Evolutionary conservation across 2,888 invertebrate species (phyloP), one percentile per base, ranked within the genome.

Genomic region (Sclerodermus sp.): DNA sequence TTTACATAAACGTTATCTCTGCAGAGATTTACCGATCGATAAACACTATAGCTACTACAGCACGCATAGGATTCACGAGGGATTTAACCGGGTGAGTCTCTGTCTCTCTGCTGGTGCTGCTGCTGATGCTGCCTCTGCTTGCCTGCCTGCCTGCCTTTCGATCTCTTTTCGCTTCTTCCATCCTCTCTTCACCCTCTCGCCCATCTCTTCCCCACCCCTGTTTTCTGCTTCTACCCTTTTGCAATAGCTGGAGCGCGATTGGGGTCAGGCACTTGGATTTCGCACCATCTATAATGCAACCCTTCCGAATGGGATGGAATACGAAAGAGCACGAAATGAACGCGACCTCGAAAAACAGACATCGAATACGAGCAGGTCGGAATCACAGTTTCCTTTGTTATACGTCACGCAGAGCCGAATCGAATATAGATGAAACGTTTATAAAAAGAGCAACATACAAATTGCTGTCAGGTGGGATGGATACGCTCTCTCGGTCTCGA

Each of bases 261-360:
- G 55, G 55, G 58, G 51, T 67, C 57, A 57, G 55, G 60, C 65
- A 61, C 58, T 56, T 54, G 67, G 60, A 61, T 68, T 68, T 67
- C 64, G 49, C 67, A 58, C 62, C 51, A 68, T 68, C 57, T 67
- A 67, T 68, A 67, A 68, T 68, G 65, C 68, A 67, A 47, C 47
- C 39, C 56, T 52, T 56, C 58, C 58, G 49, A 50, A 55, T 49
- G 42, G 51, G 51, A 51, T 53, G 46, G 63, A 62, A 63, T 60
- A 56, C 53, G 55, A 43, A 55, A 55, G 49, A 49, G 52, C 30
- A 30, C 32, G 44, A 47, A 53, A 59, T 49, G 49, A 53, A 45
- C 45, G 41, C 55, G 36, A 23, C 38, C 42, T 45, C 48, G 48
- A 55, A 55, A 62, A 57, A 50, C 44, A 41, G 42, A 47, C 17